Evolutionary conservation across 2,113 vertebrate species (phyloP).

Genomic region (Leucopsar rothschildi): DNA sequence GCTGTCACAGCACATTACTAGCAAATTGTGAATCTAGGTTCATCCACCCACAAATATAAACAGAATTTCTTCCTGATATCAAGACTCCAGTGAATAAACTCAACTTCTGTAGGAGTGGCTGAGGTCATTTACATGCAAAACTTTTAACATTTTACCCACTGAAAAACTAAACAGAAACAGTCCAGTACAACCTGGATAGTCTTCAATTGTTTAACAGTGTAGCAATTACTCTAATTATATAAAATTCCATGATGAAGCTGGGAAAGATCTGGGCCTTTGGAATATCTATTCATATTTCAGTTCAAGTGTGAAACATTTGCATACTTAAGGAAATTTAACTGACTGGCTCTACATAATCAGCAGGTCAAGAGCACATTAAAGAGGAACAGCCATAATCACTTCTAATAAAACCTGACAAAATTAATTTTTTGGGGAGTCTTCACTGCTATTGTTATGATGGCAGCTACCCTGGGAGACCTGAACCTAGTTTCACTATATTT

Average conservation of each 20-base stretch:
- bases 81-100: neutral
- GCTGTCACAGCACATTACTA: conserved; percentile 21
- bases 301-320: neutral
- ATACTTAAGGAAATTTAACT: neutral
- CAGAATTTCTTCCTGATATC: neutral
- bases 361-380: neutral
- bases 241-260: neutral
- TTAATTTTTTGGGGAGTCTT: neutral
- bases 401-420: neutral
- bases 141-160: neutral
- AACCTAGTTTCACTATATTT: neutral
- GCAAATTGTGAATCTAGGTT: neutral
- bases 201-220: neutral
- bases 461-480: neutral
- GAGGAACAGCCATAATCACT: neutral
- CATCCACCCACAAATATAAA: neutral
- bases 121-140: neutral
- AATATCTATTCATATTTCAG: neutral
- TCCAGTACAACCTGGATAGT: neutral
- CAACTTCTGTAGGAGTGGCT: neutral
- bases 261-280: neutral
- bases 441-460: neutral
- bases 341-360: neutral
- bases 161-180: neutral
- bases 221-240: neutral